Evolutionary conservation across 1,140 invertebrate species (phyloP), one percentile per base, ranked within the genome.

Genomic region (Lasioglossum albipes): DNA sequence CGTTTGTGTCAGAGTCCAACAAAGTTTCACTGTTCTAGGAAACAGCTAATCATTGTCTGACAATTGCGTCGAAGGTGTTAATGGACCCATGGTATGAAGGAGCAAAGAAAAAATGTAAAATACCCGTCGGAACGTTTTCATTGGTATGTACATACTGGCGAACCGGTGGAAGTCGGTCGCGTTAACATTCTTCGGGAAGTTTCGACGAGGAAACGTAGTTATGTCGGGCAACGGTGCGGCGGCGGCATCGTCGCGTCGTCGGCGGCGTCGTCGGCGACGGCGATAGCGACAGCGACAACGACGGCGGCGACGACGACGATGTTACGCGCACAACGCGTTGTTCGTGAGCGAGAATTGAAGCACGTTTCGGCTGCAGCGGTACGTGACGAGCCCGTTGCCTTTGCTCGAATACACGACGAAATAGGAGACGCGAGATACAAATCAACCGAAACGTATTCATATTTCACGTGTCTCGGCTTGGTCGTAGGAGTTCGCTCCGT

Each of bases 301-400:
- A 6, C 45, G 42, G 7, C 61, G 41, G 16, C 13, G 61, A 6
- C 41, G 61, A 41, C 66, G 59, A 42, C 66, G 49, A 67, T 36
- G 71, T 75, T 78, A 71, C 68, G 62, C 66, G 61, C 64, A 42
- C 65, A 70, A 70, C 74, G 69, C 75, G 73, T 81, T 81, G 66
- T 80, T 75, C 78, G 73, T n/a, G 31, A 27, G 75, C 59, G 75
- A 87, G 85, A 87, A 87, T 87, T 81, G 85, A 87, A 86, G 84
- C 85, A 87, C 85, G 85, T 87, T 87, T 86, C 78, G 85, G 85
- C 85, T 87, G 85, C 85, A 87, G 67, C 78, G 85, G 20, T 87
- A 87, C 85, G 85, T 87, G 85, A 87, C 82, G 85, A 75, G 71
- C 69, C 22, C 45, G 42, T 71, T 68, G 67, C 62, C 72, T 83